phyloP scores from a whole-genome alignment of 2,797 vertebrate species.

The Myotis pilosus region DNA sequence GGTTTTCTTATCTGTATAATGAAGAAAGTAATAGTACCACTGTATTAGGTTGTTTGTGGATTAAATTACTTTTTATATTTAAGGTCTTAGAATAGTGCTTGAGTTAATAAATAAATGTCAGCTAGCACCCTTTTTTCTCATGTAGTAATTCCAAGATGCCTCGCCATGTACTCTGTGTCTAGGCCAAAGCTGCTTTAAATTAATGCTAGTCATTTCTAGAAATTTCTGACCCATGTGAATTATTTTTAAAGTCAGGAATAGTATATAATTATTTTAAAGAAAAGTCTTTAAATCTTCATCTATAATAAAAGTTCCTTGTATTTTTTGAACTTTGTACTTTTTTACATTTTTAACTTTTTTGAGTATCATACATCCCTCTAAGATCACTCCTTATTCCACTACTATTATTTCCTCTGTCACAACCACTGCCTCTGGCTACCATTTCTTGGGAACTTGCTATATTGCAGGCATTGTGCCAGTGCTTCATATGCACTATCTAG shows the following conservation, averaged over 20 bases:
- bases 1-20: not conserved
- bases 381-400: not conserved
- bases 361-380: not conserved
- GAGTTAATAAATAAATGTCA: not conserved
- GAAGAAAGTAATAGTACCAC: not conserved
- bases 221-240: not conserved
- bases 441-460: not conserved
- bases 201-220: not conserved
- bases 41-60: not conserved
- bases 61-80: not conserved
- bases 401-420: not conserved
- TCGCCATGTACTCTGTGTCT: not conserved
- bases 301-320: not conserved
- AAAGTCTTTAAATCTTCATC: not conserved
- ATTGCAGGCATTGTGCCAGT: no score
- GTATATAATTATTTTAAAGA: not conserved
- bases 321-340: not conserved
- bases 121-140: not conserved
- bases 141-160: not conserved
- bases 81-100: not conserved
- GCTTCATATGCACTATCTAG: not conserved
- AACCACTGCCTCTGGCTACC: no score
- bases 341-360: not conserved
- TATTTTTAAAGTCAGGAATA: conserved; percentile 21
- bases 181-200: not conserved